These are phyloP conservation scores for Xiphophorus hellerii DNA, from an alignment of 2,113 vertebrate genomes.

Conservation along the genomic window DNA sequence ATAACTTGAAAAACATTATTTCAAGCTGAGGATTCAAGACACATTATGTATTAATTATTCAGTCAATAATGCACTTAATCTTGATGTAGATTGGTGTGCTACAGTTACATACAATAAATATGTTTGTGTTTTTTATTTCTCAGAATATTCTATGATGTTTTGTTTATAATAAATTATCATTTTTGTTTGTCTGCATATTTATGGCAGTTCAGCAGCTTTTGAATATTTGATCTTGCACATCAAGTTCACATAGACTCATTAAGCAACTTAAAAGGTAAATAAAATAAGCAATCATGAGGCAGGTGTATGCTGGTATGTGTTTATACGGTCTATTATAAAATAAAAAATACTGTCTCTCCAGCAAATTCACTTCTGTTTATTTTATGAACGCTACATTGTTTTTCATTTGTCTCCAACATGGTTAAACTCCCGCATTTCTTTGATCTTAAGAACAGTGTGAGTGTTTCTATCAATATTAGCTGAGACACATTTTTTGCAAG, in stretches of 20 bases:
- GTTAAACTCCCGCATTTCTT: too few relatives aligned
- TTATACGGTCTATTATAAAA: too few relatives aligned
- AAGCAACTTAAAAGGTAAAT: not conserved
- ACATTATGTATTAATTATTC: constrained; percentile 41
- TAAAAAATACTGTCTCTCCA: too few relatives aligned
- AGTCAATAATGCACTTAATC: constrained; percentile 8
- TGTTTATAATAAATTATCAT: not conserved
- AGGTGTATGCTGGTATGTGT: too few relatives aligned
- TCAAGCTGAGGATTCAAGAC: constrained; percentile 31
- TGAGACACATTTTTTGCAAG: too few relatives aligned
- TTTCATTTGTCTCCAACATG: too few relatives aligned
- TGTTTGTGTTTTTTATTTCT: not conserved
- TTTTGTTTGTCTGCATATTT: not conserved
- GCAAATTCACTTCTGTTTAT: too few relatives aligned
- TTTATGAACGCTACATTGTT: too few relatives aligned
- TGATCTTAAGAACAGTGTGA: too few relatives aligned
- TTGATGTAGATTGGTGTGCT: rapidly evolving
- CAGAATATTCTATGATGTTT: not conserved
- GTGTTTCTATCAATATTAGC: too few relatives aligned
- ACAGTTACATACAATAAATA: not conserved
- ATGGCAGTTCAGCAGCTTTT: not conserved
- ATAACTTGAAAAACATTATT: constrained; percentile 30
- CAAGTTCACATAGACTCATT: not conserved
- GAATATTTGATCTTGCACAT: not conserved
- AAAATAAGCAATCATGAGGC: not conserved